These are phyloP conservation scores for Channa argus DNA, from an alignment of 2,113 vertebrate species.

Conservation along the genomic window DNA sequence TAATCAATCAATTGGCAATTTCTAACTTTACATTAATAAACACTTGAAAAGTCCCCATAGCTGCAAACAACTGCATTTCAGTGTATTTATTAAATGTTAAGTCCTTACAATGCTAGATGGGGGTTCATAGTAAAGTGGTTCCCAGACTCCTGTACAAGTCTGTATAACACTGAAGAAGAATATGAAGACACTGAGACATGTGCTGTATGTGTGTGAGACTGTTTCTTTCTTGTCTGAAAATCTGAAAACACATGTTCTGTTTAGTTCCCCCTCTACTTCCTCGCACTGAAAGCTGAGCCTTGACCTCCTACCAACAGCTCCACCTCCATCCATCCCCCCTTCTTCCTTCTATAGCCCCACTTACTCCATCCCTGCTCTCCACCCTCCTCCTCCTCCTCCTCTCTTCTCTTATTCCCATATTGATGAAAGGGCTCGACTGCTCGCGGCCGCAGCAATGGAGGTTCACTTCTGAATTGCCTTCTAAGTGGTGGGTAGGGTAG, in stretches of 20 bases:
- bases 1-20: neutral
- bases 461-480: constrained; percentile 76
- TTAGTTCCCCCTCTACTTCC: constrained; percentile 55
- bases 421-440: constrained; percentile 79
- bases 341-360: constrained; percentile 28
- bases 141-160: constrained; percentile 24
- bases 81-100: constrained; percentile 16
- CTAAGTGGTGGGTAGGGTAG: constrained; percentile 54
- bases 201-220: constrained; percentile 25
- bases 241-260: constrained; percentile 61
- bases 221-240: constrained; percentile 54
- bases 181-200: constrained; percentile 45
- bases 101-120: constrained; percentile 5
- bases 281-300: constrained; percentile 77
- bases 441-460: constrained; percentile 62
- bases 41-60: neutral
- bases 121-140: constrained; percentile 20
- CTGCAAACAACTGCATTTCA: constrained; percentile 1
- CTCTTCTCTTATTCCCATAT: constrained; percentile 47
- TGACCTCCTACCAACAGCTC: constrained; percentile 61
- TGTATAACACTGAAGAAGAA: constrained; percentile 45
- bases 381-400: neutral
- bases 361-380: constrained; percentile 26
- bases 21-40: neutral
- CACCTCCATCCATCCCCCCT: neutral